Conservation (phyloP, 2,888 invertebrate species). For the Diarsia brunnea region DNA sequence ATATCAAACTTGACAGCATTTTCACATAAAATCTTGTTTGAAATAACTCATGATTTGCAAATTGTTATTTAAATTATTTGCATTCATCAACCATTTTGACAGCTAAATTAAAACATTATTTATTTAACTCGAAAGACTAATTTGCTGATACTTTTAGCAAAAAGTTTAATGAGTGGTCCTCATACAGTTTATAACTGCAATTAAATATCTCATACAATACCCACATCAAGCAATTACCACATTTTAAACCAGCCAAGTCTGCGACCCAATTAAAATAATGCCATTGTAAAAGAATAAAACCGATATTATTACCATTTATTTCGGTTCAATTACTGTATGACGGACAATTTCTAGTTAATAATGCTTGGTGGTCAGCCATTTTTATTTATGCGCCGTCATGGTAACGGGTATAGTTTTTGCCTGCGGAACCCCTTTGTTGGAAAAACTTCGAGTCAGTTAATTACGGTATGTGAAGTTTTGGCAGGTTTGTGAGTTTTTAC, state of each 20-base stretch:
- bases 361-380: slow-evolving; percentile 51
- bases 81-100: not conserved
- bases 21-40: slow-evolving; percentile 1
- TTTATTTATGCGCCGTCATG: slow-evolving; percentile 78
- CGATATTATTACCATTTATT: slow-evolving; percentile 58
- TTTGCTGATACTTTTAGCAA: slow-evolving; percentile 2
- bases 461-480: slow-evolving; percentile 79
- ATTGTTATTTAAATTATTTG: not conserved
- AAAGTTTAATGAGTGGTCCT: slow-evolving; percentile 10
- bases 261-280: slow-evolving; percentile 63
- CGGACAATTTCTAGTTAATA: slow-evolving; percentile 64
- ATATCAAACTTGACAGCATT: slow-evolving; percentile 18
- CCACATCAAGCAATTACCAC: slow-evolving; percentile 49
- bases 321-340: slow-evolving; percentile 62
- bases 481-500: slow-evolving; percentile 75
- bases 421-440: slow-evolving; percentile 74
- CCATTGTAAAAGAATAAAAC: slow-evolving; percentile 57
- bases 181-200: slow-evolving; percentile 28
- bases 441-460: slow-evolving; percentile 83
- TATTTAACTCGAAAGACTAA: not conserved
- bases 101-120: slow-evolving; percentile 14
- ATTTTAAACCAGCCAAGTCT: slow-evolving; percentile 40
- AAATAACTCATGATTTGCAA: not conserved
- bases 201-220: slow-evolving; percentile 47
- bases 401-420: slow-evolving; percentile 79